Conservation (phyloP, 1,140 invertebrate genomes). For the Wasmannia auropunctata region DNA sequence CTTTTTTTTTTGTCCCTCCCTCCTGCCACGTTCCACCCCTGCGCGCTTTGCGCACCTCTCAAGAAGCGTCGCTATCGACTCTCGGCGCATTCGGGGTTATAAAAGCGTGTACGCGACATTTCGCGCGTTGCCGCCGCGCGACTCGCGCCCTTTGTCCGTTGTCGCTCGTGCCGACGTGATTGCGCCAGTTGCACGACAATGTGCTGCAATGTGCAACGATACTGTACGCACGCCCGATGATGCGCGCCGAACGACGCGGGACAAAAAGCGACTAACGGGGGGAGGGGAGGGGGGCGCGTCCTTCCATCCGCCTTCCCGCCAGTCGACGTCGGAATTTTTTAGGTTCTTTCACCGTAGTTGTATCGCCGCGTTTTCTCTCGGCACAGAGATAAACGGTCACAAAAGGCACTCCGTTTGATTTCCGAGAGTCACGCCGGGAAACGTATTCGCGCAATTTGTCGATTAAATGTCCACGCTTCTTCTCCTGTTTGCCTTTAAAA, state of each 20-base stretch:
- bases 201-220: no score
- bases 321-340: conserved; percentile 26
- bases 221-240: conserved; percentile 14
- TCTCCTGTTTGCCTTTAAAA: background rate
- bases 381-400: background rate
- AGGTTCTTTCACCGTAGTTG: background rate
- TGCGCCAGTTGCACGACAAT: conserved; percentile 15
- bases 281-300: no score
- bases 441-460: background rate
- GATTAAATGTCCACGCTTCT: background rate
- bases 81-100: conserved; percentile 33
- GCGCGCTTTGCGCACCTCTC: background rate
- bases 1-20: background rate
- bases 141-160: conserved; percentile 58
- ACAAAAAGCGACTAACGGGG: conserved; percentile 33
- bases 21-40: background rate
- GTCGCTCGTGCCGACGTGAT: conserved; percentile 41
- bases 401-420: conserved; percentile 13
- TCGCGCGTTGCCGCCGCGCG: conserved; percentile 21
- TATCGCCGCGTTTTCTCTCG: background rate
- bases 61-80: conserved; percentile 61
- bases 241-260: background rate
- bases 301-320: background rate
- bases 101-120: conserved; percentile 65
- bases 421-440: background rate